Base-by-base conservation (phyloP, 2,888 invertebrate species). In the Linnaemya vulpina region DNA sequence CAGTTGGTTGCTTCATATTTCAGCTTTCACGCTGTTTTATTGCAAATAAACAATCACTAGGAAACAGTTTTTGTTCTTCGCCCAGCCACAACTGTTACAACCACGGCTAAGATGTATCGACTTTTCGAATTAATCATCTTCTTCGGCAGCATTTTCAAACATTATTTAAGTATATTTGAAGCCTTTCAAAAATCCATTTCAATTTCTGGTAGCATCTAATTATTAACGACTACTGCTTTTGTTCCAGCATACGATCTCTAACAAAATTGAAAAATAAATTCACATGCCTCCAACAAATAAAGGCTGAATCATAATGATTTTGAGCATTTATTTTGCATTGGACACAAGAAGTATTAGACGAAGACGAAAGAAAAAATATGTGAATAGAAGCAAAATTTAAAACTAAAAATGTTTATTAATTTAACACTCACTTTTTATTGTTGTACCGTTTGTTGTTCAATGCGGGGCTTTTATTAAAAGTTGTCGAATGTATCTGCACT, bases 181-280 rank as follows among this genome's bases (percentile, higher is more conserved):
- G 49, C 75, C 77, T 77, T 85, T 80, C 84, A 70, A 74, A 67
- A 77, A 58, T 58, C 17, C 15, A n/a, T 35, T 60, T 49, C 7
- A 35, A 30, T 55, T 65, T 62, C 5, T 30, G 74, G 68, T 70
- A 80, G 77, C 84, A 80, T 84, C 81, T 63, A 53, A 80, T 84
- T 81, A 68, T 77, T 84, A 68, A 77, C 62, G 40, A 40, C 62
- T 74, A 35, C 63, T 49, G 74, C 40, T 77, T 65, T 73, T 58
- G 35, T 70, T 60, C 3, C 46, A 74, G 25, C 71, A 68, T 75
- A 67, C 46, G 77, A 81, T 68, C 20, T 68, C 38, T 65, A 15
- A 67, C 20, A 74, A 68, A 53, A 68, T 68, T n/a, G 20, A 40
- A 67, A 68, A 17, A 70, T 38, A 79, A 79, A 38, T 58, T 53